A percentile compares a stretch with the other conserved stretches of the same genome.
phyloP scores from a whole-genome alignment of 92 coral and sea anemone species.

The Scolanthus callimorphus region DNA sequence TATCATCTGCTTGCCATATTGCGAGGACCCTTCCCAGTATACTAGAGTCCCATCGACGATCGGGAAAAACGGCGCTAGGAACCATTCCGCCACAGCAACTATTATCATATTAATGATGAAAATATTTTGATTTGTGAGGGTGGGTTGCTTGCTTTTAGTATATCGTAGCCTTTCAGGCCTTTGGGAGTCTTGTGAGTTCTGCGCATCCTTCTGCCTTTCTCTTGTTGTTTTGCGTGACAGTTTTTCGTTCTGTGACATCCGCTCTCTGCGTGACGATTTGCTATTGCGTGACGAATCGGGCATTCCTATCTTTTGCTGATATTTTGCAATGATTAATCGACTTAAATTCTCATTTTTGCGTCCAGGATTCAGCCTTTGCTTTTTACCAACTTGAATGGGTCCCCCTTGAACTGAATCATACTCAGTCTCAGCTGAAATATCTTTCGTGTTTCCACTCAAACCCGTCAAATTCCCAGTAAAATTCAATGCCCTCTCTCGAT shows the following conservation, averaged over 20 bases:
- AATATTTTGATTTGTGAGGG: background rate
- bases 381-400: background rate
- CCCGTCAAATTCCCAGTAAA: background rate
- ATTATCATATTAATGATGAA: slow-evolving; percentile 1
- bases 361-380: background rate
- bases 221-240: background rate
- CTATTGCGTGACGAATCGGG: background rate
- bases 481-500: background rate
- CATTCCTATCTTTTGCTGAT: background rate
- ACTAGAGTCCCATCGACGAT: slow-evolving; percentile 10
- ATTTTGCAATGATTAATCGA: background rate
- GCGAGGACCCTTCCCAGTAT: background rate
- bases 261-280: background rate
- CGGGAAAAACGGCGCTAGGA: slow-evolving; percentile 7
- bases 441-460: background rate
- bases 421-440: background rate
- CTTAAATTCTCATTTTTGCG: background rate
- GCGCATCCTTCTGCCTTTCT: too few species aligned
- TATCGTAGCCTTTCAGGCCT: background rate
- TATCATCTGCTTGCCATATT: slow-evolving; percentile 13
- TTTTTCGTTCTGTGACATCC: background rate
- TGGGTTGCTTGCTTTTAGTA: too few species aligned
- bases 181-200: too few species aligned
- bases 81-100: slow-evolving; percentile 5
- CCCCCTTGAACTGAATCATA: background rate